Percentiles rank a stretch among this genome's conserved stretches.
Conservation (phyloP, 2,888 invertebrate genomes). For the Cephus rjabovi region DNA sequence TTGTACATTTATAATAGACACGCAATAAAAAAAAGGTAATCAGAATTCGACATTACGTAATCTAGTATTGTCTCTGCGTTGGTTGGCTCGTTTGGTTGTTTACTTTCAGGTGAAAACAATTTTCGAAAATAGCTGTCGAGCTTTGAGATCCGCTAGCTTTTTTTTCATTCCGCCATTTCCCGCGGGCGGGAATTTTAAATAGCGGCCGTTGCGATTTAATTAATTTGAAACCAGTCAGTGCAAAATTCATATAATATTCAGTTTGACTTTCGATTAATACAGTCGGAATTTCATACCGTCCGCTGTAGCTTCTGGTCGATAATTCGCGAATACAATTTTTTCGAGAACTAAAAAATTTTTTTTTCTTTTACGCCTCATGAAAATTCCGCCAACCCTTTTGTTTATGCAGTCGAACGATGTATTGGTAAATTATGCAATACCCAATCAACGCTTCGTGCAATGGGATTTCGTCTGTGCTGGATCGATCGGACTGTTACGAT, state of each 20-base stretch:
- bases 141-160: too few relatives aligned
- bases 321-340: background rate
- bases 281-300: background rate
- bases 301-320: too few relatives aligned
- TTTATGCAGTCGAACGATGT: background rate
- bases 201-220: background rate
- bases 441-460: background rate
- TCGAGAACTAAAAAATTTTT: background rate
- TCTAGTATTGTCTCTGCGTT: background rate
- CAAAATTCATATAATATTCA: background rate
- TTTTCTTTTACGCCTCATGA: background rate
- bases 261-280: background rate
- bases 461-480: background rate
- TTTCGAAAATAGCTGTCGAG: background rate
- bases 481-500: conserved; percentile 50
- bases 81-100: background rate
- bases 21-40: conserved; percentile 47
- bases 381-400: background rate
- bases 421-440: background rate
- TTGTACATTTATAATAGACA: conserved; percentile 65
- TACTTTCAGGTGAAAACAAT: background rate
- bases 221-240: background rate
- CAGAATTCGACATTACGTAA: conserved; percentile 7
- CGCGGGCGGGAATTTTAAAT: background rate
- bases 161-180: too few relatives aligned